Evolutionary conservation across 2,113 vertebrate species (phyloP).

Genomic region (Pygoscelis antarcticus): DNA sequence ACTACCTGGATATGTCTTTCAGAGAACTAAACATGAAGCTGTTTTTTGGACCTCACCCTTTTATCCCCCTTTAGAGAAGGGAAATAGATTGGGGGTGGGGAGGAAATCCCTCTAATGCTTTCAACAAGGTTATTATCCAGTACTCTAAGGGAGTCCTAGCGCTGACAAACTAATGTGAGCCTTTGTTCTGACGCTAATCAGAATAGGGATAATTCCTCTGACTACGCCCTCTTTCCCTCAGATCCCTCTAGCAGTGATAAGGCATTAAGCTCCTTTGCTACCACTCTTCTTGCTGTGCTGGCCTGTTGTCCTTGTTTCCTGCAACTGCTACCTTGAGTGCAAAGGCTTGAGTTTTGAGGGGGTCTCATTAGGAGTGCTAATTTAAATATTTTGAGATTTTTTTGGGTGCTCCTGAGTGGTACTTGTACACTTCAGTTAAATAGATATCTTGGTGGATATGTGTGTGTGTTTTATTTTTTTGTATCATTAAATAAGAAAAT

Average conservation of each 20-base stretch:
- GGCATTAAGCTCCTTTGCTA: not conserved
- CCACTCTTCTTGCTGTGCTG: not conserved
- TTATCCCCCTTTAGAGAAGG: not conserved
- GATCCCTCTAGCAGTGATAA: not conserved
- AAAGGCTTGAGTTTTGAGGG: not conserved
- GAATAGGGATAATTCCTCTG: not conserved
- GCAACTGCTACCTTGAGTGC: not conserved
- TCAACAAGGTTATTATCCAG: constrained; percentile 3
- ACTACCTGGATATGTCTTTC: not conserved
- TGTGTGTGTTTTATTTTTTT: not conserved
- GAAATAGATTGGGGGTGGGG: not conserved
- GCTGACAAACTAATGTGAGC: not conserved
- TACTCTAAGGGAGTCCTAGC: not conserved
- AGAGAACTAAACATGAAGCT: not conserved
- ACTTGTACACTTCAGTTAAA: not conserved
- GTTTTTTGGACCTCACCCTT: not conserved
- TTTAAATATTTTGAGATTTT: not conserved
- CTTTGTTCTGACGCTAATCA: constrained; percentile 45
- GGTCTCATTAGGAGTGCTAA: not conserved
- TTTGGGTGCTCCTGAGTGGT: not conserved
- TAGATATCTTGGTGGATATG: not conserved
- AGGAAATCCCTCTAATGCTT: constrained; percentile 11
- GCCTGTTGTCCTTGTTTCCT: not conserved
- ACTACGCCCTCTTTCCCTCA: not conserved
- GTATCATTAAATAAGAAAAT: not conserved